These are phyloP conservation scores for Solen grandis DNA, from an alignment of 1,140 invertebrate species.

Conservation along the genomic window DNA sequence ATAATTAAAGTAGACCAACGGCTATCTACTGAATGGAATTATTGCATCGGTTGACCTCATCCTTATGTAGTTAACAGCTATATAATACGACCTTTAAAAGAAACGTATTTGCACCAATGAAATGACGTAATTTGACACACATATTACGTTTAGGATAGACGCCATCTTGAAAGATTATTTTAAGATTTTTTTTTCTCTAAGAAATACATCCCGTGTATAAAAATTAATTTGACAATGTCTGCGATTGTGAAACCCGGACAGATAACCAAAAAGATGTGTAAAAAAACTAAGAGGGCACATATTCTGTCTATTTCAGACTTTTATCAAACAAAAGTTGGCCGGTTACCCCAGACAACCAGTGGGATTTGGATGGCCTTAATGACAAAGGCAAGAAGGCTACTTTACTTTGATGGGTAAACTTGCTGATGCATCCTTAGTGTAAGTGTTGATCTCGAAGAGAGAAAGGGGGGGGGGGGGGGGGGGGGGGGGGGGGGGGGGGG, in stretches of 20 bases:
- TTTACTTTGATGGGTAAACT: background rate
- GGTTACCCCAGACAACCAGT: background rate
- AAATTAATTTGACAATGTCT: background rate
- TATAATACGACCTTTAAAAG: too few relatives aligned
- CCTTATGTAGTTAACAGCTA: too few relatives aligned
- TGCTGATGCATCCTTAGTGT: background rate
- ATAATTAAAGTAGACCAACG: too few relatives aligned
- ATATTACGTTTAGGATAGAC: background rate
- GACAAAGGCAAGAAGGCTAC: background rate
- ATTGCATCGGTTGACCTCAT: too few relatives aligned
- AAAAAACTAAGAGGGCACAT: background rate
- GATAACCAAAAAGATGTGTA: background rate
- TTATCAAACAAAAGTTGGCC: background rate
- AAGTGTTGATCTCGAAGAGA: background rate
- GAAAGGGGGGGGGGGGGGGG: too few relatives aligned
- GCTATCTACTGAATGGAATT: too few relatives aligned
- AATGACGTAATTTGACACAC: too few relatives aligned
- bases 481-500: too few relatives aligned
- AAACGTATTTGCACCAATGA: too few relatives aligned
- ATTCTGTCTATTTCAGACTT: background rate
- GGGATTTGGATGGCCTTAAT: background rate
- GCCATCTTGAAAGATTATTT: background rate
- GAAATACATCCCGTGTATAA: background rate
- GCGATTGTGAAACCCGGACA: too few relatives aligned
- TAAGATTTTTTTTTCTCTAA: background rate